Evolutionary conservation across 2,888 invertebrate genomes (phyloP), one percentile per base, ranked within the genome.

Genomic region (Protonemura montana): DNA sequence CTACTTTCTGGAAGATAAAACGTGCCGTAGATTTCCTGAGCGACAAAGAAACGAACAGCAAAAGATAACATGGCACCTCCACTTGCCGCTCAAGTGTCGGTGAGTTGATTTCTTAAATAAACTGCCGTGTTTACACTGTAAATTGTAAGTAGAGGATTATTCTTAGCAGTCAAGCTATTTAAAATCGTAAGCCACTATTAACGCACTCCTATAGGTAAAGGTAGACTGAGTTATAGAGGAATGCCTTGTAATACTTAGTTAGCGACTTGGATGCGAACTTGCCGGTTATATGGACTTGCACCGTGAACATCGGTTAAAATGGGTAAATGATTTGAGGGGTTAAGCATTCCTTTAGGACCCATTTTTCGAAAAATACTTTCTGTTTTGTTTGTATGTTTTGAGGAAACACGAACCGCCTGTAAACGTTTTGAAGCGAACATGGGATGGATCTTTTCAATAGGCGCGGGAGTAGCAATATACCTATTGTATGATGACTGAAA

Each of bases 311-410:
- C 59, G 59, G 59, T 59, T 27, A 78, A 78, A 78, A 78, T 26
- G 78, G 28, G 78, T 78, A 27, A 28, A 78, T 78, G 27, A 78
- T 78, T 78, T 25, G 28, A 6, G 78, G 78, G 78, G 27, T 78
- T 26, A 78, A 78, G 59, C 13, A 27, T 78, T 78, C 78, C n/a
- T 28, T 78, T 10, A 27, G 21, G 27, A 78, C 28, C 78, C 78
- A 26, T 21, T 28, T 78, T 59, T 59, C 1, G 59, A 13, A 13
- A 78, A 78, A 78, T 78, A 78, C 78, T 78, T 78, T 78, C 2
- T 78, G 78, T 26, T 78, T 78, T 78, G 78, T 78, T 78, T 78
- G 78, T 28, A 13, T 78, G 78, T 78, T 78, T 78, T 78, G 27
- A 26, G 28, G 78, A 26, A 78, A 78, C 78, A 78, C 28, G 78